Conservation (phyloP, 2,113 vertebrate species). For the Silurus asotus region DNA sequence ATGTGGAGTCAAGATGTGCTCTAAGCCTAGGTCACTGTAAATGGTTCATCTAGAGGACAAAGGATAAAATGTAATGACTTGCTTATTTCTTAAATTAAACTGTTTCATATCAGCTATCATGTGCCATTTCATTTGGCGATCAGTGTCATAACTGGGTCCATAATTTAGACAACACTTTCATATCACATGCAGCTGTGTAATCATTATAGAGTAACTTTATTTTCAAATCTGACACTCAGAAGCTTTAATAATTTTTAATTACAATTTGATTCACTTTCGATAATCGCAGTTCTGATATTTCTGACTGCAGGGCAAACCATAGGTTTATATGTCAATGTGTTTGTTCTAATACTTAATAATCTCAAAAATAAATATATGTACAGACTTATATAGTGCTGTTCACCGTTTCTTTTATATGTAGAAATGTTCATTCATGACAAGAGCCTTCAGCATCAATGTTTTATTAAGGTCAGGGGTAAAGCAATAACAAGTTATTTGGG, state of each 20-base stretch:
- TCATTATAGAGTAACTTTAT: too few relatives aligned
- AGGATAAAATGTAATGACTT: background rate
- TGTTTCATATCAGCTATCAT: background rate
- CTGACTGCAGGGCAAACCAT: background rate
- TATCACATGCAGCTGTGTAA: background rate
- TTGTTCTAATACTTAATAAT: background rate
- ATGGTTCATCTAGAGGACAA: slow-evolving; percentile 7
- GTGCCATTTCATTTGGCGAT: background rate
- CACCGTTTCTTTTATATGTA: background rate
- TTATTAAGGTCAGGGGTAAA: background rate
- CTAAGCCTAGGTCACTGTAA: background rate
- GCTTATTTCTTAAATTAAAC: background rate
- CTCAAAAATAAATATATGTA: background rate
- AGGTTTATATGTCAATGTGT: background rate
- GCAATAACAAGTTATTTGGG: background rate
- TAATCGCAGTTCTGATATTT: background rate
- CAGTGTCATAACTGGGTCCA: background rate
- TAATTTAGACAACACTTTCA: background rate
- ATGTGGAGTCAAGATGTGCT: slow-evolving; percentile 62
- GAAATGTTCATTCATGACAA: background rate
- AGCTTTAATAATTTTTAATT: background rate
- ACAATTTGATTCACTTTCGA: background rate
- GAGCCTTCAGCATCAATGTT: background rate
- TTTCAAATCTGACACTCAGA: slow-evolving; percentile 3
- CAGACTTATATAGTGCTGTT: background rate